A percentile compares a stretch with the other conserved stretches of the same genome.
Conservation (phyloP, 2,113 vertebrate species). For the Nothobranchius kuhntae region DNA sequence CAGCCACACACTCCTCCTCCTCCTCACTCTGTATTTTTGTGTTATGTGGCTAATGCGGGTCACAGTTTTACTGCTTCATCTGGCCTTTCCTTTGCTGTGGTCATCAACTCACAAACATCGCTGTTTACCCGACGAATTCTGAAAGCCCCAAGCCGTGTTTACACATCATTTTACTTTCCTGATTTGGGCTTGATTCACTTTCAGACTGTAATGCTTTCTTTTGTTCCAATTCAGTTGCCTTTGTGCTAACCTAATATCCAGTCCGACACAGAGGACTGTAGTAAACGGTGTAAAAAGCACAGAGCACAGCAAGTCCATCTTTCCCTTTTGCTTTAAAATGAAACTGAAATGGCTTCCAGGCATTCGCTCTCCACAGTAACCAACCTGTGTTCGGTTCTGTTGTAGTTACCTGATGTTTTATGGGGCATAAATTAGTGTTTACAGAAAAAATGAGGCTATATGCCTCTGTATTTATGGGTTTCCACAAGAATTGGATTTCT, state of each 20-base stretch:
- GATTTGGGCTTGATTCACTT: not conserved
- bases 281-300: slow-evolving; percentile 54
- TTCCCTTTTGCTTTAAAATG: slow-evolving; percentile 54
- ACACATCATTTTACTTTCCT: slow-evolving; percentile 8
- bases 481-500: slow-evolving; percentile 53
- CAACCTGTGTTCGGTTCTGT: slow-evolving; percentile 68
- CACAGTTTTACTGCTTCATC: slow-evolving; percentile 47
- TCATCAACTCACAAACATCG: slow-evolving; percentile 66
- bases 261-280: slow-evolving; percentile 43
- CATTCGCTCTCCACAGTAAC: slow-evolving; percentile 67
- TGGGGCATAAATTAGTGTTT: slow-evolving; percentile 69
- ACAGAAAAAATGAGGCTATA: slow-evolving; percentile 75
- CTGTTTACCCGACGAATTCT: slow-evolving; percentile 31
- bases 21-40: slow-evolving; percentile 5
- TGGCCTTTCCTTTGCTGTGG: slow-evolving; percentile 73
- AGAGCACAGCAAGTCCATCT: slow-evolving; percentile 48
- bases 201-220: not conserved
- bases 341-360: slow-evolving; percentile 48
- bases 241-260: slow-evolving; percentile 31
- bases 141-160: slow-evolving; percentile 26
- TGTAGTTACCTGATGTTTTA: slow-evolving; percentile 81
- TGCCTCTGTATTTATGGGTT: slow-evolving; percentile 68
- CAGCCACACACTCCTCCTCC: not conserved
- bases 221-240: slow-evolving; percentile 23
- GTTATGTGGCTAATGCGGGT: slow-evolving; percentile 43